A percentile compares a stretch with the other conserved stretches of the same genome.
Evolutionary conservation across 2,113 vertebrate genomes (phyloP).

Genomic region (Microtus richardsoni): DNA sequence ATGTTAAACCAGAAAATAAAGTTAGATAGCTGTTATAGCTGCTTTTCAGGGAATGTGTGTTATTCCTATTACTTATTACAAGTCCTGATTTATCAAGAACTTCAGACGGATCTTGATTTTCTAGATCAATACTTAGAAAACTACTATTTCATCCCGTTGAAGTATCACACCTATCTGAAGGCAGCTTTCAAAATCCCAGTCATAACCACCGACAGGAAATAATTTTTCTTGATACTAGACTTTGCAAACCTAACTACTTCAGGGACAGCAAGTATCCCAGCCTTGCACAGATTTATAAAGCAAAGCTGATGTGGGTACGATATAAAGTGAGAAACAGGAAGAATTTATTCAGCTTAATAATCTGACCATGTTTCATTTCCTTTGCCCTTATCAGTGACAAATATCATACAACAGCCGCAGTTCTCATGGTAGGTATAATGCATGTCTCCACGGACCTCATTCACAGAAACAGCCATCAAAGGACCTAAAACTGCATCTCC

Average conservation of each 20-base stretch:
- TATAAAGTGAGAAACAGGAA: neutral
- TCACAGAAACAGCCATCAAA: slow-evolving; percentile 34
- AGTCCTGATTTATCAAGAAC: neutral
- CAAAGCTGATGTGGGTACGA: neutral
- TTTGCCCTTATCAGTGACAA: slow-evolving; percentile 40
- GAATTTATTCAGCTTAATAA: neutral
- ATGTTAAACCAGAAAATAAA: neutral
- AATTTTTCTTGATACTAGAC: neutral
- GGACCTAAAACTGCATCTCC: neutral
- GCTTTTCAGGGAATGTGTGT: neutral
- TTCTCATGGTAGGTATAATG: slow-evolving; percentile 1
- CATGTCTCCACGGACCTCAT: neutral
- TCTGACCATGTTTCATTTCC: slow-evolving; percentile 45
- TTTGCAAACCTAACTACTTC: neutral
- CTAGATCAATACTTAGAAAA: neutral
- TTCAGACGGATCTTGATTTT: neutral
- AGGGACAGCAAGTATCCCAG: neutral
- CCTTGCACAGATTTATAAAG: neutral
- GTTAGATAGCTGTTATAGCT: neutral
- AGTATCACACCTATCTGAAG: neutral
- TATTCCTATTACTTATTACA: neutral
- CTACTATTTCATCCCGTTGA: neutral
- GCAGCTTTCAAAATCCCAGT: neutral
- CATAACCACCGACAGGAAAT: neutral
- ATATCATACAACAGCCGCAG: slow-evolving; percentile 8